Evolutionary conservation across 2,888 invertebrate genomes (phyloP).

Genomic region (Mylabris sibirica): DNA sequence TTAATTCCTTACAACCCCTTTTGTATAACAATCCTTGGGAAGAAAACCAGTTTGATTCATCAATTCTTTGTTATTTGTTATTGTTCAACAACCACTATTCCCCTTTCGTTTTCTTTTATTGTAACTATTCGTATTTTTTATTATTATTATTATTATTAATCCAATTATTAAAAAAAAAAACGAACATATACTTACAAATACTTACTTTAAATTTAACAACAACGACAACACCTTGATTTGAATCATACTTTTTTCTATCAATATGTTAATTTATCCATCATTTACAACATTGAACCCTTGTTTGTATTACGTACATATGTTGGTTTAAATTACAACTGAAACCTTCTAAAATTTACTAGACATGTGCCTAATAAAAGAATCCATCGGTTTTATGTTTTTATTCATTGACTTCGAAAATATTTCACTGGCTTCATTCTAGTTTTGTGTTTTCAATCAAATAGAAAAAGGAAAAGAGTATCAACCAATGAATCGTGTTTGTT

Average conservation of each 20-base stretch:
- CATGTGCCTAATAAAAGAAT: constrained; percentile 33
- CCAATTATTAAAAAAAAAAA: background rate
- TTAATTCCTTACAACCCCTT: constrained; percentile 25
- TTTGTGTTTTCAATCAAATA: background rate
- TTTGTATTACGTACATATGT: constrained; percentile 1
- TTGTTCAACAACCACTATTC: background rate
- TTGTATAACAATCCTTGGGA: constrained; percentile 16
- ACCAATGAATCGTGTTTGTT: background rate
- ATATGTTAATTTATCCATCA: background rate
- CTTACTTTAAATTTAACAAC: background rate
- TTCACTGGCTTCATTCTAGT: constrained; percentile 24
- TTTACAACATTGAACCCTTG: constrained; percentile 3
- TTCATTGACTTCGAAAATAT: constrained; percentile 26
- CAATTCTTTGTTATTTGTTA: background rate
- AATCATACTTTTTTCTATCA: background rate
- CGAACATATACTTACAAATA: no score
- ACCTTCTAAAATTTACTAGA: constrained; percentile 30
- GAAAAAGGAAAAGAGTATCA: background rate
- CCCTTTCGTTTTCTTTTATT: background rate
- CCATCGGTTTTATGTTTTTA: constrained; percentile 28
- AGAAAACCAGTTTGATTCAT: constrained; percentile 10
- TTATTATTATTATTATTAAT: background rate
- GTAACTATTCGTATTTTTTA: background rate
- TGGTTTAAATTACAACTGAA: constrained; percentile 26
- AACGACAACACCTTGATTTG: background rate